Evolutionary conservation across 2,113 vertebrate species (phyloP).

Genomic region (Paraplagusia blochii): DNA sequence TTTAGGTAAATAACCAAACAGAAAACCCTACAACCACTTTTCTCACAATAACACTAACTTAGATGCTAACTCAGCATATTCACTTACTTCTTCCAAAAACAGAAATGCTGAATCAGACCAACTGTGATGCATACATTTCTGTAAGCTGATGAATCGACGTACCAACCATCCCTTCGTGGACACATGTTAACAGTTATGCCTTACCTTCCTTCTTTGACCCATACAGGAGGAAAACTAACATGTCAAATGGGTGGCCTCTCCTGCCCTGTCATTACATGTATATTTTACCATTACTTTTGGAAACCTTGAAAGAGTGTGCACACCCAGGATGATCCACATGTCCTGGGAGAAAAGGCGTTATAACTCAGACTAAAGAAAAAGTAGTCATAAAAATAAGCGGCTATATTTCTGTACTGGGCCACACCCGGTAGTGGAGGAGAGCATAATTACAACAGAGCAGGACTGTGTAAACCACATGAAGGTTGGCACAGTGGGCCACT

Average conservation of each 20-base stretch:
- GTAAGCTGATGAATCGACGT: background rate
- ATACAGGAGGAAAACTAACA: constrained; percentile 42
- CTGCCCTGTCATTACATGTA: constrained; percentile 62
- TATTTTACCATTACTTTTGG: constrained; percentile 36
- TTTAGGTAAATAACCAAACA: too few relatives aligned
- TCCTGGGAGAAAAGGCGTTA: constrained; percentile 33
- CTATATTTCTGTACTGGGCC: constrained; percentile 64
- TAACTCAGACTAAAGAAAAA: constrained; percentile 50
- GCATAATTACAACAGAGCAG: constrained; percentile 68
- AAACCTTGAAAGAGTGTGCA: constrained; percentile 44
- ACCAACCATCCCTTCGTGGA: background rate
- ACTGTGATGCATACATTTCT: background rate
- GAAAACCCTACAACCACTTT: too few relatives aligned
- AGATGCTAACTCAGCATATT: background rate
- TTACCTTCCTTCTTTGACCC: constrained; percentile 15
- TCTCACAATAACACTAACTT: too few relatives aligned
- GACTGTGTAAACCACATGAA: constrained; percentile 68
- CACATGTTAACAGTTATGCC: constrained; percentile 11
- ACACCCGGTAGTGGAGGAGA: constrained; percentile 65
- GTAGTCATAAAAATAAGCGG: constrained; percentile 66
- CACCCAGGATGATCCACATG: constrained; percentile 58
- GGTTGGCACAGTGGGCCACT: constrained; percentile 17
- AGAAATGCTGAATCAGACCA: background rate
- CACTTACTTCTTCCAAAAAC: background rate
- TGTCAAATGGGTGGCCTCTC: constrained; percentile 42